Evolutionary conservation across 2,888 invertebrate species (phyloP).

Genomic region (Phaonia tiefii): DNA sequence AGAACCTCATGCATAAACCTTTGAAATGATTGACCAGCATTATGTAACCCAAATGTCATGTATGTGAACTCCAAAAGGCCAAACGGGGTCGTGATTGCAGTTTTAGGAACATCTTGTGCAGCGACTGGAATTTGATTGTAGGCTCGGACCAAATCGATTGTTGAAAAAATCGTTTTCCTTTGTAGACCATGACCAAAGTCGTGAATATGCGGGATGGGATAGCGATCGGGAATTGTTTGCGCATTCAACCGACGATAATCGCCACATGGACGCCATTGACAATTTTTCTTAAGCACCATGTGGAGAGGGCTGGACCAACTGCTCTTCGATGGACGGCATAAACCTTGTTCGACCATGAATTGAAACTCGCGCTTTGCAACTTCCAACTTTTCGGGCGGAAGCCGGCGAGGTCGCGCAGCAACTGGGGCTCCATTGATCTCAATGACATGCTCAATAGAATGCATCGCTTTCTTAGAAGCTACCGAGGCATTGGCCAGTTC

Average conservation of each 20-base stretch:
- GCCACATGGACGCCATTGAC: conserved; percentile 42
- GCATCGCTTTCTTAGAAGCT: too few species aligned
- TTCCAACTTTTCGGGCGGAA: conserved; percentile 22
- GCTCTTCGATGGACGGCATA: conserved; percentile 26
- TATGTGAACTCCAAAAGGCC: conserved; percentile 24
- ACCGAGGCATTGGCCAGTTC: too few species aligned
- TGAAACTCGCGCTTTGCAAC: conserved; percentile 24
- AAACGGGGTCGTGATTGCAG: conserved; percentile 53
- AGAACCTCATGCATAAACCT: conserved; percentile 15
- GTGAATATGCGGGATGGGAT: conserved; percentile 66
- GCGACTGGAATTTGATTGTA: conserved; percentile 71
- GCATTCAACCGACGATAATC: conserved; percentile 38
- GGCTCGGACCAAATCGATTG: conserved; percentile 48
- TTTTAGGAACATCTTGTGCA: conserved; percentile 52
- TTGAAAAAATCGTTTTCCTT: conserved; percentile 52
- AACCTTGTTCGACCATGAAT: conserved; percentile 2
- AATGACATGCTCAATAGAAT: conserved; percentile 26
- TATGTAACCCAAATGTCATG: conserved; percentile 14
- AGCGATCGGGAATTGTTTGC: conserved; percentile 33
- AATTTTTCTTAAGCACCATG: conserved; percentile 54
- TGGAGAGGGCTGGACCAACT: conserved; percentile 59
- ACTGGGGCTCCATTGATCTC: conserved; percentile 33
- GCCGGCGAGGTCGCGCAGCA: conserved; percentile 30
- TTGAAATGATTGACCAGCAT: conserved; percentile 42
- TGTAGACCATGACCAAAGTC: conserved; percentile 65